A percentile compares a stretch with the other conserved stretches of the same genome.
These are phyloP conservation scores for Fukomys damarensis DNA, from an alignment of 2,113 vertebrate species.

Conservation along the genomic window DNA sequence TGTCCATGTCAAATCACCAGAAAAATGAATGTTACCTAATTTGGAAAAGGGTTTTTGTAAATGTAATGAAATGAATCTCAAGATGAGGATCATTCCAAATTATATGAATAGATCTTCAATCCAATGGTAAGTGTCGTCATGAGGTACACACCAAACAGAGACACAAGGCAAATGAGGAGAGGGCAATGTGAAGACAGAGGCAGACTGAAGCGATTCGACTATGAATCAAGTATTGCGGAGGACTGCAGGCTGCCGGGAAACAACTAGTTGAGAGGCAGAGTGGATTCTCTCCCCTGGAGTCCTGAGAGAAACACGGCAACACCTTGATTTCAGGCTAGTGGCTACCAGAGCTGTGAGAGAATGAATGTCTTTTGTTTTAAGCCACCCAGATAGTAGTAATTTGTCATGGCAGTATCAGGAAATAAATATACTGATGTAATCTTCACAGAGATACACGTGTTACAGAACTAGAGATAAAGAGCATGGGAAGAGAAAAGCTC, in stretches of 20 bases:
- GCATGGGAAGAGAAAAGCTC: background rate
- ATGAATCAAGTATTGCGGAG: background rate
- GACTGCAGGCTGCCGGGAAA: background rate
- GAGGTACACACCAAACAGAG: background rate
- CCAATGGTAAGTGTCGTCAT: background rate
- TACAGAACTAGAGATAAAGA: background rate
- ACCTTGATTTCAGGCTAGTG: background rate
- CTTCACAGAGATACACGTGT: background rate
- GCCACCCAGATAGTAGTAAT: background rate
- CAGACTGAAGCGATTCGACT: background rate
- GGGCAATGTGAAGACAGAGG: background rate
- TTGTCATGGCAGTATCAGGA: background rate
- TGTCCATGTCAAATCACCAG: background rate
- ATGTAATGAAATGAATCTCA: background rate
- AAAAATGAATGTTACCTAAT: background rate
- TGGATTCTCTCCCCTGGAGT: background rate
- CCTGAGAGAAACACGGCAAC: background rate
- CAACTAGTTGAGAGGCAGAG: background rate
- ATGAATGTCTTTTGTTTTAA: conserved; percentile 24
- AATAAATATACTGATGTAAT: background rate
- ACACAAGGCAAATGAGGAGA: background rate
- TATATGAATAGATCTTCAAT: background rate
- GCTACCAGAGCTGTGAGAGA: background rate
- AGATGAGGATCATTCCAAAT: background rate
- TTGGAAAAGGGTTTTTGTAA: background rate